Conservation (phyloP, 2,888 invertebrate genomes). For the Hirtodrosophila duncani region DNA sequence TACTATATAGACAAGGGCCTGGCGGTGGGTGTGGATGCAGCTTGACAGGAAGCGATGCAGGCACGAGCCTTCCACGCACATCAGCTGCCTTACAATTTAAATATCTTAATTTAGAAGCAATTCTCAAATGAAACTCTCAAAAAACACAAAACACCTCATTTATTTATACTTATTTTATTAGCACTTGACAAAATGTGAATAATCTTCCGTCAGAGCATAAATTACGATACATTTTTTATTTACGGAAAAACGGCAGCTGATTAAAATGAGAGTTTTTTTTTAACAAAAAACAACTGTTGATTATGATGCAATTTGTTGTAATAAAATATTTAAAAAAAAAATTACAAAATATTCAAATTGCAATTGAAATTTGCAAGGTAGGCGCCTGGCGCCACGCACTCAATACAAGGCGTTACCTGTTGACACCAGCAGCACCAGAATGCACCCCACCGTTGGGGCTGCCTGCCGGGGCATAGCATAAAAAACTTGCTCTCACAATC, state of each 20-base stretch:
- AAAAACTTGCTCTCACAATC: too few relatives aligned
- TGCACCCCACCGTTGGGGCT: too few relatives aligned
- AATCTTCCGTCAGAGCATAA: conserved; percentile 62
- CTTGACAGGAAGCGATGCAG: too few relatives aligned
- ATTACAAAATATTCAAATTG: conserved; percentile 37
- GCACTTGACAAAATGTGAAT: conserved; percentile 25
- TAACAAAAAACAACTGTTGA: conserved; percentile 11
- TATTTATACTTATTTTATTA: conserved; percentile 30
- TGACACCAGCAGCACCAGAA: conserved; percentile 32
- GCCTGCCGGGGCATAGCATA: too few relatives aligned
- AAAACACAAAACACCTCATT: too few relatives aligned
- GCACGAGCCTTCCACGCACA: too few relatives aligned
- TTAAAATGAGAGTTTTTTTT: conserved; percentile 2
- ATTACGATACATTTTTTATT: conserved; percentile 45
- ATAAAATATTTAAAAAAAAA: conserved; percentile 24
- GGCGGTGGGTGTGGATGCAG: too few relatives aligned
- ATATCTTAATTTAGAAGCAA: conserved; percentile 19
- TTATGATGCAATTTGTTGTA: conserved; percentile 10
- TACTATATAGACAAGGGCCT: too few relatives aligned
- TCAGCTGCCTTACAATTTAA: background rate
- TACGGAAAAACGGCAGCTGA: conserved; percentile 15
- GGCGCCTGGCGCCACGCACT: conserved; percentile 26
- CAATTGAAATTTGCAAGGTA: conserved; percentile 42
- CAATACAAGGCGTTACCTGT: conserved; percentile 23
- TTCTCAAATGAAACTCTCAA: too few relatives aligned